A percentile compares a stretch with the other conserved stretches of the same genome.
Conservation (phyloP, 2,113 vertebrate genomes). For the Oncorhynchus gorbuscha region DNA sequence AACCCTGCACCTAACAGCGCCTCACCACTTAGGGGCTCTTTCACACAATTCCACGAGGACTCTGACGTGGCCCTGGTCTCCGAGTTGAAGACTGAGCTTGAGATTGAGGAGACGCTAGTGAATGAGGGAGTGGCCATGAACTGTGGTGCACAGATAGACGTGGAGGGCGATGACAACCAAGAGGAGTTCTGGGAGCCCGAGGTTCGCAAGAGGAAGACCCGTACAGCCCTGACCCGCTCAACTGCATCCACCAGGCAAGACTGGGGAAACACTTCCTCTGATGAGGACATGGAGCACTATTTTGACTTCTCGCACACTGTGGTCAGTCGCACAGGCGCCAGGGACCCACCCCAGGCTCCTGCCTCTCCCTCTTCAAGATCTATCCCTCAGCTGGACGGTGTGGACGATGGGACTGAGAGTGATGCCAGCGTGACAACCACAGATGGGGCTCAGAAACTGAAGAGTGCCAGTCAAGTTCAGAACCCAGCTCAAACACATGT, state of each 20-base stretch:
- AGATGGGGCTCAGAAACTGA: slow-evolving; percentile 61
- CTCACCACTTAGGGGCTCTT: slow-evolving; percentile 57
- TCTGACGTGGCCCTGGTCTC: slow-evolving; percentile 72
- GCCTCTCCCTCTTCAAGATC: slow-evolving; percentile 60
- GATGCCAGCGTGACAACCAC: slow-evolving; percentile 71
- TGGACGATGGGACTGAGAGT: slow-evolving; percentile 86
- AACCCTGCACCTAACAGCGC: slow-evolving; percentile 68
- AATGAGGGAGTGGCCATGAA: slow-evolving; percentile 82
- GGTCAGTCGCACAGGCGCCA: slow-evolving; percentile 65
- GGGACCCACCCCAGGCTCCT: slow-evolving; percentile 50
- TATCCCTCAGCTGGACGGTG: slow-evolving; percentile 85
- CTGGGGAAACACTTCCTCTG: slow-evolving; percentile 72
- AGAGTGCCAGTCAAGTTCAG: slow-evolving; percentile 52
- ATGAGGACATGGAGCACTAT: slow-evolving; percentile 81
- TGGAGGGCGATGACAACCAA: slow-evolving; percentile 70
- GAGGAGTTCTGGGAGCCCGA: slow-evolving; percentile 71
- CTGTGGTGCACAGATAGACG: slow-evolving; percentile 76
- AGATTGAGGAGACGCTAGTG: slow-evolving; percentile 83
- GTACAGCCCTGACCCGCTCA: slow-evolving; percentile 52
- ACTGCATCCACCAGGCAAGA: slow-evolving; percentile 65
- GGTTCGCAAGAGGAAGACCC: slow-evolving; percentile 56
- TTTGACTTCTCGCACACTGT: slow-evolving; percentile 81
- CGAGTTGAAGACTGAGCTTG: slow-evolving; percentile 81
- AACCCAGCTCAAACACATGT: slow-evolving; percentile 53
- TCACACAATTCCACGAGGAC: slow-evolving; percentile 66